Evolutionary conservation across 2,888 invertebrate genomes (phyloP), one percentile per base, ranked within the genome.

Genomic region (Drosophila fulvimacula): DNA sequence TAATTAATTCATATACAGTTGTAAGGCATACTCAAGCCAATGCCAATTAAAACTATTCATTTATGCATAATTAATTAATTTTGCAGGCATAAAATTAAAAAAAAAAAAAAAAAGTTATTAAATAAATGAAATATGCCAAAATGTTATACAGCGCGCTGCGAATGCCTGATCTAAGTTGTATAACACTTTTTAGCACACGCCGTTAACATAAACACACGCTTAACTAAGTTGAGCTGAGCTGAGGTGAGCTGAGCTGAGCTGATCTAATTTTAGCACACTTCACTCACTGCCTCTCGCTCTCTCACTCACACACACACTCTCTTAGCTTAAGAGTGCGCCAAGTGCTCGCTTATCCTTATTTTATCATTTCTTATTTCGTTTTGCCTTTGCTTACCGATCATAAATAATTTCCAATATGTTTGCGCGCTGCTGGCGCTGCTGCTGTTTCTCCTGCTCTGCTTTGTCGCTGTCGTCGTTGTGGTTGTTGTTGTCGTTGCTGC

Each of bases 351-450:
- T 34, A 60, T 30, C 44, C 51, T 21, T 51, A 56, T 21, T 49
- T 32, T 3, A 13, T 27, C 13, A 10, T 30, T 24, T 11, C 52
- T 42, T 21, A 24, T 19, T 51, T 51, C 51, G 5, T 21, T 51
- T 38, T 5, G 52, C 36, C 17, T 38, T 38, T 30, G 90, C 90
- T 91, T 72, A 90, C 90, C 90, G 75, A 90, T 89, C 69, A 85
- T 73, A 72, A 79, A 76, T 70, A 85, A 82, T 78, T 82, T 89
- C 78, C 90, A 87, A 81, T 63, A 55, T 56, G 63, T 78, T 70
- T 55, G 55, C 69, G 73, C 48, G 30, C 66, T 42, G 53, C 64
- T 46, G n/a, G 69, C 24, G 71, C 51, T 60, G 64, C 21, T 65
- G 56, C 41, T 62, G 51, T 11, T 52, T 24, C 36, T 24, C n/a